Evolutionary conservation across 1,140 invertebrate genomes (phyloP).

Genomic region (Lepidurus apus): DNA sequence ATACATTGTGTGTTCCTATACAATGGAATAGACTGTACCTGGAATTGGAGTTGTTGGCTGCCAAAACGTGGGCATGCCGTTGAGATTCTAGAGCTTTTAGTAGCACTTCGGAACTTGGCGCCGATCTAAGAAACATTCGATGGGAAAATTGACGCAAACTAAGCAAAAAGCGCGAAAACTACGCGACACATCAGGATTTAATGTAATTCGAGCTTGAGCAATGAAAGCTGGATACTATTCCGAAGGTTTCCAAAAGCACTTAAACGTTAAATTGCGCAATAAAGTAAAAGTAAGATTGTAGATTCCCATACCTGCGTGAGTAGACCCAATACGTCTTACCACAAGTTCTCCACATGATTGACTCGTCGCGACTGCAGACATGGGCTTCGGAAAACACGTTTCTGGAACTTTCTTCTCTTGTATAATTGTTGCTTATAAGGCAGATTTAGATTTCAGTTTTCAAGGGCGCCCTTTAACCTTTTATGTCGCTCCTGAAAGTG

Average conservation of each 20-base stretch:
- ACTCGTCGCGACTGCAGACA: slow-evolving; percentile 11
- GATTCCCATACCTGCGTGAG: background rate
- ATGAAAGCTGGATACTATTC: too few relatives aligned
- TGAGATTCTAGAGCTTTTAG: too few relatives aligned
- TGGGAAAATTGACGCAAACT: too few relatives aligned
- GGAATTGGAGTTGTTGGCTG: background rate
- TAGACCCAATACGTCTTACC: background rate
- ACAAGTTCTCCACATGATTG: slow-evolving; percentile 6
- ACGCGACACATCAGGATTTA: too few relatives aligned
- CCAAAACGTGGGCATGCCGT: too few relatives aligned
- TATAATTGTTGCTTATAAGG: background rate
- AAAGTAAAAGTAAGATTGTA: too few relatives aligned
- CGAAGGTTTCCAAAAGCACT: background rate
- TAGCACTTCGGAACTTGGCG: too few relatives aligned
- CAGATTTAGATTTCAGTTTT: slow-evolving; percentile 22
- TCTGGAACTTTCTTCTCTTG: background rate
- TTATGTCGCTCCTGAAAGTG: background rate
- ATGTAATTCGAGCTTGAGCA: too few relatives aligned
- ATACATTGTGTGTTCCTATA: too few relatives aligned
- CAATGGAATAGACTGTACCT: too few relatives aligned
- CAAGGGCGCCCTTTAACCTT: slow-evolving; percentile 20
- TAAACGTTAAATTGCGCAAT: background rate
- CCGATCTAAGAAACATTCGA: too few relatives aligned
- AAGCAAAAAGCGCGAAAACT: too few relatives aligned
- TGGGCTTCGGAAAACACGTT: slow-evolving; percentile 6